Conservation (phyloP, 2,888 invertebrate species). For the Hofmannophila pseudospretella region DNA sequence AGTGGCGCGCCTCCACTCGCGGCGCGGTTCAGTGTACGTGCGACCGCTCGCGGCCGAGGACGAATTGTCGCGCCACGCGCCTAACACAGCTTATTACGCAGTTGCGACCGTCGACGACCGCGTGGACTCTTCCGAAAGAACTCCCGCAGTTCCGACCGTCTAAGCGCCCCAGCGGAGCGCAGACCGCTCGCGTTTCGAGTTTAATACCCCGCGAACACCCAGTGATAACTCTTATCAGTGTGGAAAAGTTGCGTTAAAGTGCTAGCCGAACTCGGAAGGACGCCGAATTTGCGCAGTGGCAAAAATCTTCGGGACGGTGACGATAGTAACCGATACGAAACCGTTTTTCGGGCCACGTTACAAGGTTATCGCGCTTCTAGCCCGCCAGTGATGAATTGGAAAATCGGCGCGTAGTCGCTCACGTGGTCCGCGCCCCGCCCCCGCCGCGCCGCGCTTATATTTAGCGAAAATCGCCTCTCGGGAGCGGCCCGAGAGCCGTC, state of each 20-base stretch:
- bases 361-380: constrained; percentile 75
- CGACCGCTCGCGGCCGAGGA: constrained; percentile 64
- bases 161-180: constrained; percentile 18
- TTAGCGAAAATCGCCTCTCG: constrained; percentile 77
- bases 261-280: constrained; percentile 46
- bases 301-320: constrained; percentile 45
- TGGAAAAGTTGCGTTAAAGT: constrained; percentile 61
- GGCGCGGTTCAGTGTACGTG: constrained; percentile 72
- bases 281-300: constrained; percentile 43
- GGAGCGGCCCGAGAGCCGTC: constrained; percentile 66
- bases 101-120: constrained; percentile 62
- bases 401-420: constrained; percentile 77
- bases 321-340: constrained; percentile 52
- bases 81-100: constrained; percentile 69
- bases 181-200: constrained; percentile 18
- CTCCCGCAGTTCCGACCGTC: constrained; percentile 23
- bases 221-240: constrained; percentile 68
- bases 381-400: constrained; percentile 75
- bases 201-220: constrained; percentile 22
- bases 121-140: constrained; percentile 56
- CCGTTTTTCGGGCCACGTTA: constrained; percentile 67
- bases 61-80: constrained; percentile 50
- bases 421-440: constrained; percentile 57
- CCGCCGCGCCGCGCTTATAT: constrained; percentile 63
- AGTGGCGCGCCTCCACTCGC: constrained; percentile 53